Conservation (phyloP, 2,888 invertebrate species). For the Pecten maximus region DNA sequence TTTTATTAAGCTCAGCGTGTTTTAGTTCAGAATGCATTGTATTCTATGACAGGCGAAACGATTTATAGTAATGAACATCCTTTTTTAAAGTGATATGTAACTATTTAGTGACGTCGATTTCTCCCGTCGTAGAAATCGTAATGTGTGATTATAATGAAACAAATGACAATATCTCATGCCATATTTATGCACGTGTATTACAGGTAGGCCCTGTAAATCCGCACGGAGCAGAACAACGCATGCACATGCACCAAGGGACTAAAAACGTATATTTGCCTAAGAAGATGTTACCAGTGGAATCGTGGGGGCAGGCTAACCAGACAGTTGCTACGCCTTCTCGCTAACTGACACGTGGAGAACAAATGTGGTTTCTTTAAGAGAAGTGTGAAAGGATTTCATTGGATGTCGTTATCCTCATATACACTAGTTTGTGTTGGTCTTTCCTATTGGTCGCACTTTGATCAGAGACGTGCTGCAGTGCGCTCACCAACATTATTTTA, state of each 20-base stretch:
- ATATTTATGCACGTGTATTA: slow-evolving; percentile 37
- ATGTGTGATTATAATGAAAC: neutral
- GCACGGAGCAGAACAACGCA: slow-evolving; percentile 69
- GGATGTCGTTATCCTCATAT: neutral
- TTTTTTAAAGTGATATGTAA: too few species aligned
- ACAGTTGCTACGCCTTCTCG: slow-evolving; percentile 21
- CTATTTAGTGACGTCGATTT: neutral
- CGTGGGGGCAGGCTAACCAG: slow-evolving; percentile 51
- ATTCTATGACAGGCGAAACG: too few species aligned
- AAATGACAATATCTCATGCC: neutral
- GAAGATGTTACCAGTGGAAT: slow-evolving; percentile 72
- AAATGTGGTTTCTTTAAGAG: neutral
- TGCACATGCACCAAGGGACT: slow-evolving; percentile 64
- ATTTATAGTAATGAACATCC: too few species aligned
- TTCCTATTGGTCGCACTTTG: neutral
- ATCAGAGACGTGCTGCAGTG: neutral
- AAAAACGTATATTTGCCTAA: slow-evolving; percentile 73
- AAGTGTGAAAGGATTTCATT: neutral
- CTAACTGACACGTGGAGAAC: neutral
- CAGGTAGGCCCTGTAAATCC: slow-evolving; percentile 71
- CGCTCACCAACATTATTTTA: neutral
- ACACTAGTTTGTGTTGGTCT: neutral
- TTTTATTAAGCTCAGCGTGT: too few species aligned
- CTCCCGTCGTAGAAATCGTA: neutral
- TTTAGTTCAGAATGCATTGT: too few species aligned